Conservation (phyloP, 2,888 invertebrate genomes). For the Meteorus colon region DNA sequence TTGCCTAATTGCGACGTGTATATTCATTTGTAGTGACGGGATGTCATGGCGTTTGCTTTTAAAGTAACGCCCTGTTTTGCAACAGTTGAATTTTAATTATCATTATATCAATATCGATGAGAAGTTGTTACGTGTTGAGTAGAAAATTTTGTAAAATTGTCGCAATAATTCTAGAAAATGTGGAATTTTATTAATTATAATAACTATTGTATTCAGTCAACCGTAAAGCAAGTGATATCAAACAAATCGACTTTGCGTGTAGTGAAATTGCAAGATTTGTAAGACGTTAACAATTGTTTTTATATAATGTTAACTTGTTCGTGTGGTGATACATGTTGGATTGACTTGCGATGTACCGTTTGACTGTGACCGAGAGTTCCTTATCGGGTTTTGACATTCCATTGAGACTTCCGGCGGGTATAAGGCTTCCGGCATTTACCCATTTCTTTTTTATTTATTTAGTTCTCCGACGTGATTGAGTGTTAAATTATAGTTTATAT, state of each 20-base stretch:
- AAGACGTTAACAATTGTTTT: background rate
- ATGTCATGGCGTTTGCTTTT: slow-evolving; percentile 19
- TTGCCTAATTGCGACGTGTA: slow-evolving; percentile 52
- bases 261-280: background rate
- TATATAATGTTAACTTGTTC: background rate
- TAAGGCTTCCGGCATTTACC: slow-evolving; percentile 57
- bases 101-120: background rate
- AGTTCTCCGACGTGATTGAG: slow-evolving; percentile 29
- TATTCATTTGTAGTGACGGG: slow-evolving; percentile 35
- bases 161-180: background rate
- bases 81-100: slow-evolving; percentile 10
- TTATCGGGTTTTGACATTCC: slow-evolving; percentile 62
- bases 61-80: slow-evolving; percentile 43
- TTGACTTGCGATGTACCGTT: slow-evolving; percentile 57
- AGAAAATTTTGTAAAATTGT: background rate
- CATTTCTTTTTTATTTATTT: slow-evolving; percentile 34
- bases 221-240: background rate
- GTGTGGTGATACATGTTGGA: slow-evolving; percentile 20
- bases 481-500: background rate
- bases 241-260: background rate
- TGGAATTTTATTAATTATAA: background rate
- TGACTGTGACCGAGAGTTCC: slow-evolving; percentile 61
- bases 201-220: background rate
- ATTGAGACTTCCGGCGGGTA: slow-evolving; percentile 59
- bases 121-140: no score